Base-by-base conservation (phyloP, 1,140 invertebrate species). In the Babylonia areolata region DNA sequence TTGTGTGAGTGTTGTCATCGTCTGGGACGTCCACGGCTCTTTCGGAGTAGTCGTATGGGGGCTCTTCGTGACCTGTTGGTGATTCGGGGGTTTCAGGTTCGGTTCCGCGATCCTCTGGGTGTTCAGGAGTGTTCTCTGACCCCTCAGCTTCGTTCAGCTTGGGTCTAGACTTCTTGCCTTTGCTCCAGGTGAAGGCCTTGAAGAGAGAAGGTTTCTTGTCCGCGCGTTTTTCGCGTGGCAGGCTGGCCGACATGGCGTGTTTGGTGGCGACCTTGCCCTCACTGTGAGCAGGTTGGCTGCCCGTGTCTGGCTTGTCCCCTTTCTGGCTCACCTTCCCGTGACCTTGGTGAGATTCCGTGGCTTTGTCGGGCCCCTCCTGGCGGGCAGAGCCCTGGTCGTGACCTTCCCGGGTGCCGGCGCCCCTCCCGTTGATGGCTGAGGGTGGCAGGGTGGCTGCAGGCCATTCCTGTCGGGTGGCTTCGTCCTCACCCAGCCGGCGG, bases 111-210 rank as follows among this genome's bases (percentile, higher is more conserved):
- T n/a, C 58, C n/a, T 31, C 71, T 5, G n/a, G n/a, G 28, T 73
- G 71, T 5, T 31, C 23, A 12, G 9, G 3, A 37, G 54, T 17
- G n/a, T 71, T 51, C 33, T 39, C 81, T 15, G 37, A 17, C 2
- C 40, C 37, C 3, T 46, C 39, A 35, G 35, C 69, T 58, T 42
- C 37, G 39, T 12, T 3, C 58, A 84, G 69, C 17, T 69, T 73
- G 33, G 64, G 39, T 11, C 37, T 42, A 12, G 82, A 73, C 11
- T 73, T 69, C 58, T 69, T 71, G 9, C 69, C 69, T 20, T 73
- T 71, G 37, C 82, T 73, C 82, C 82, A 84, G 40, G 82, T 69
- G 37, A 84, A 75, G 9, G 69, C 58, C 12, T 40, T 73, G 69
- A 73, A 84, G 28, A 73, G 31, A 2, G 82, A 84, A 37, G 58